Conservation (phyloP, 1,140 invertebrate species). For the Danaus plexippus region DNA sequence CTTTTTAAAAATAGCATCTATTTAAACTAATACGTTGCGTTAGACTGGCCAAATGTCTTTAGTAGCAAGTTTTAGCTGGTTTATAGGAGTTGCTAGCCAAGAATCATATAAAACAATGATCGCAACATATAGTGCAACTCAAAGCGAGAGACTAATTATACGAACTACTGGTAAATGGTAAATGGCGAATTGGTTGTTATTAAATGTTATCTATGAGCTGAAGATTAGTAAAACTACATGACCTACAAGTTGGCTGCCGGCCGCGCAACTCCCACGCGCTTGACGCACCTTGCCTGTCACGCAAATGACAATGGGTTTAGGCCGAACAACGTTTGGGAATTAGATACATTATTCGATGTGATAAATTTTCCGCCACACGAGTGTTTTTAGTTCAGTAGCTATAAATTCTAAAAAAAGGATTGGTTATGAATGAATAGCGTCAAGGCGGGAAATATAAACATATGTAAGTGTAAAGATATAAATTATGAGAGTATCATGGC, state of each 20-base stretch:
- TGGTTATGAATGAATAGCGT: too few relatives aligned
- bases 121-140: slow-evolving; percentile 9
- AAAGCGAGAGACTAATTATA: slow-evolving; percentile 18
- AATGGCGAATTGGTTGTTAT: slow-evolving; percentile 13
- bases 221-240: slow-evolving; percentile 20
- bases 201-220: slow-evolving; percentile 3
- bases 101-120: slow-evolving; percentile 23
- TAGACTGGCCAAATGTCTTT: slow-evolving; percentile 6
- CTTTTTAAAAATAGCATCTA: too few relatives aligned
- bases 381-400: neutral
- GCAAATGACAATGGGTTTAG: slow-evolving; percentile 30
- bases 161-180: slow-evolving; percentile 17
- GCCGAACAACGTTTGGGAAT: slow-evolving; percentile 14
- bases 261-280: slow-evolving; percentile 24
- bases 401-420: too few relatives aligned
- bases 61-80: slow-evolving; percentile 18
- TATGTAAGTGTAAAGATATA: too few relatives aligned
- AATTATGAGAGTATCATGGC: too few relatives aligned
- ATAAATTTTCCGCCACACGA: slow-evolving; percentile 5
- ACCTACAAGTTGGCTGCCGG: slow-evolving; percentile 28
- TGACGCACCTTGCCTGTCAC: slow-evolving; percentile 30
- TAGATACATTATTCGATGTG: slow-evolving; percentile 10
- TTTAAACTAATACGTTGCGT: too few relatives aligned
- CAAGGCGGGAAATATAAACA: too few relatives aligned
- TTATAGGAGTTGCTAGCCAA: slow-evolving; percentile 20